Evolutionary conservation across 2,113 vertebrate species (phyloP), one percentile per base, ranked within the genome.

Genomic region (Ciconia boyciana): DNA sequence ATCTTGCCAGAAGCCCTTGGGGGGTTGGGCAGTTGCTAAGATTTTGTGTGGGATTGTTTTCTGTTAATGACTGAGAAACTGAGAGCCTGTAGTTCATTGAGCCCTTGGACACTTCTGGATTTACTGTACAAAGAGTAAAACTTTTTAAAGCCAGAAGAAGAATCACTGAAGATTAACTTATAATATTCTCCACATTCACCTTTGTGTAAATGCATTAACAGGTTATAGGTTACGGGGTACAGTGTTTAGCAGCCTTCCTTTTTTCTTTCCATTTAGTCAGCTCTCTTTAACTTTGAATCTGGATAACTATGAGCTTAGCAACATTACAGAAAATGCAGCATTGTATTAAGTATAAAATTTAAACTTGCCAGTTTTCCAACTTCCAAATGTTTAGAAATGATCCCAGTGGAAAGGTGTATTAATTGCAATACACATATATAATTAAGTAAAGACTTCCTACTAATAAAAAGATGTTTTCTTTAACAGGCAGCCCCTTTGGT

Each of bases 401-500:
- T 80, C 70, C 78, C 74, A 77, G 58, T 77, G 68, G 78, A 95
- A 93, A 79, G 54, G 41, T 65, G 17, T 69, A 83, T 71, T 71
- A 71, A 90, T 58, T 93, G 84, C 71, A 87, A 46, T 75, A 92
- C 83, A 61, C 92, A 52, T 81, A 62, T 72, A 44, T 43, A 88
- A 79, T 41, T 74, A 80, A 93, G 52, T 91, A 78, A 96, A 95
- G 66, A 87, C 64, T 95, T 91, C 41, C 60, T 94, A 93, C 95
- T 96, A 97, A 97, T 94, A 87, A 95, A 96, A 95, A 96, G 93
- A 70, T 94, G 85, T 98, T 99, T 87, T 96, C 94, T 97, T 98
- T 97, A 95, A 97, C 98, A 99, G 99, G 99, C 97, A 98, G 98
- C 97, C 98, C 98, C 66, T 99, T 99, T 98, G 98, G 99, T 95